These are phyloP conservation scores for Nemapogon koenigi DNA, from an alignment of 2,888 invertebrate genomes.

Conservation along the genomic window DNA sequence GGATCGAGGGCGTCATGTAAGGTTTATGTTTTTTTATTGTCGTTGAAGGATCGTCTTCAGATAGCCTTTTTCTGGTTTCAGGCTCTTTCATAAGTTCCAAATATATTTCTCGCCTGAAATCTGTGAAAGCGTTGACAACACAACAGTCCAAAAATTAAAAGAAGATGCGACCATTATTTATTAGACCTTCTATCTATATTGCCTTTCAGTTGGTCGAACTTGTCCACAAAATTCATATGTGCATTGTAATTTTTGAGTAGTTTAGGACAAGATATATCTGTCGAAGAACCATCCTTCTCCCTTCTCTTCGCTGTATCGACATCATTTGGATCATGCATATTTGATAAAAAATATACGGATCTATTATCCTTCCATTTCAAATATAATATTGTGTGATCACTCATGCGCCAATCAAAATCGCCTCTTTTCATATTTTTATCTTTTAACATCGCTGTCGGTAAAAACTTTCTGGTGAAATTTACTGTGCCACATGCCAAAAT, in stretches of 20 bases:
- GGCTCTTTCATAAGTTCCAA: neutral
- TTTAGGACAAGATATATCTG: slow-evolving; percentile 15
- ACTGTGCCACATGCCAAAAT: neutral
- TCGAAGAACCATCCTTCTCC: slow-evolving; percentile 10
- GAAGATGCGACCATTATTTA: slow-evolving; percentile 13
- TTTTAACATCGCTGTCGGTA: neutral
- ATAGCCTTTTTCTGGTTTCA: neutral
- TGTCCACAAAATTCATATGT: slow-evolving; percentile 17
- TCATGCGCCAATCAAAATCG: slow-evolving; percentile 11
- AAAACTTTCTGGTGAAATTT: neutral
- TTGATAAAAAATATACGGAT: slow-evolving; percentile 14
- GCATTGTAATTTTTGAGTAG: slow-evolving; percentile 16
- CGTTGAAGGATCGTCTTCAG: neutral
- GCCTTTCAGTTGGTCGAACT: slow-evolving; percentile 18
- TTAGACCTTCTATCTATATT: slow-evolving; percentile 16
- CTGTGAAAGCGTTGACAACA: slow-evolving; percentile 2
- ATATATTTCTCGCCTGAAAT: neutral
- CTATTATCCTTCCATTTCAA: slow-evolving; percentile 17
- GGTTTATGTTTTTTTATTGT: neutral
- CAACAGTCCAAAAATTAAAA: slow-evolving; percentile 15
- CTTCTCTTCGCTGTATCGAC: slow-evolving; percentile 9
- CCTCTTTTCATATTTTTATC: neutral
- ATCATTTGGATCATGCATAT: slow-evolving; percentile 15
- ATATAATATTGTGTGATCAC: slow-evolving; percentile 10
- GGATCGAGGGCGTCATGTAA: neutral